Conservation (phyloP, 2,113 vertebrate genomes). For the Atrichornis clamosus region DNA sequence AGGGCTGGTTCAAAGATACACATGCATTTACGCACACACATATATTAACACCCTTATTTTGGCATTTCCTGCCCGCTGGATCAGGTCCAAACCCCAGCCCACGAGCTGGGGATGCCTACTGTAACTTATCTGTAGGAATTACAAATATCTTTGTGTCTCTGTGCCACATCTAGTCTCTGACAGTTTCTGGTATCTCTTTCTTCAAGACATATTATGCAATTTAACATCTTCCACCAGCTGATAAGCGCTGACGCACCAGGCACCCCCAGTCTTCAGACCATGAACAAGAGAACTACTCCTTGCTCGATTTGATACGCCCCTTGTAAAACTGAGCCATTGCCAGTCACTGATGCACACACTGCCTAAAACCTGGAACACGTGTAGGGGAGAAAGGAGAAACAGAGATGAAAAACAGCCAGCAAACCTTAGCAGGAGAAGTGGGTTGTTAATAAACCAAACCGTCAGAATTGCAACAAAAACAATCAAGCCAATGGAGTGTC, state of each 20-base stretch:
- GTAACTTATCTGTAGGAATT: not conserved
- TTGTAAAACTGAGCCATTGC: not conserved
- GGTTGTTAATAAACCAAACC: not conserved
- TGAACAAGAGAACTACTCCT: not conserved
- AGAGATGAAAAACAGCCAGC: not conserved
- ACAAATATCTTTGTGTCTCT: not conserved
- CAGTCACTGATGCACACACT: not conserved
- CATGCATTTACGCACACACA: not conserved
- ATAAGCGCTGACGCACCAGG: accelerated
- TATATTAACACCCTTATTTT: not conserved
- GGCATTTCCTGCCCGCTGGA: not conserved
- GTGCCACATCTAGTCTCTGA: not conserved
- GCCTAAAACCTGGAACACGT: not conserved
- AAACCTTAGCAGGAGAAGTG: not conserved
- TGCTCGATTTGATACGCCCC: accelerated
- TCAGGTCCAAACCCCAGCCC: not conserved
- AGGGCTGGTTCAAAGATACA: not conserved
- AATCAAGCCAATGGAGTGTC: constrained; percentile 13
- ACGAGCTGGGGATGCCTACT: not conserved
- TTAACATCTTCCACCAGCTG: not conserved
- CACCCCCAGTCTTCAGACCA: not conserved
- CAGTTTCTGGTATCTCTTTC: not conserved
- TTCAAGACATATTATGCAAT: not conserved
- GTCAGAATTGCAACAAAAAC: constrained; percentile 8
- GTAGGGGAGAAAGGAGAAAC: not conserved